These are phyloP conservation scores for Elephas maximus DNA, from an alignment of 2,113 vertebrate genomes.

Conservation along the genomic window DNA sequence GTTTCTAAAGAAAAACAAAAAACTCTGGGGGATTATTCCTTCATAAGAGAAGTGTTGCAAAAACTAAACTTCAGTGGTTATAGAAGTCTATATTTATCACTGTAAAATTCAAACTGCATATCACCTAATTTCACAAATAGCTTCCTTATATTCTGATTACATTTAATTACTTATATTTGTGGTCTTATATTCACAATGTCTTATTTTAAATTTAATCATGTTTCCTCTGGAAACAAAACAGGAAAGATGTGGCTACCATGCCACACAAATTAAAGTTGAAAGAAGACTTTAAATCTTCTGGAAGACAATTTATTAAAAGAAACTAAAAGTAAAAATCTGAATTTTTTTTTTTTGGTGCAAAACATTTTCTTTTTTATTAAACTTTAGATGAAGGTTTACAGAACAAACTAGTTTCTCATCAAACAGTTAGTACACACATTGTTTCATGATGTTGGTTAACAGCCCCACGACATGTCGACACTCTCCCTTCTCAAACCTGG, in stretches of 20 bases:
- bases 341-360: not conserved
- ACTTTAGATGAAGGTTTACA: too few species aligned
- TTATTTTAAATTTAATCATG: conserved; percentile 54
- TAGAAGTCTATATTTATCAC: not conserved
- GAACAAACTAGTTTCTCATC: too few species aligned
- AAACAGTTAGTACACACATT: too few species aligned
- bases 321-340: conserved; percentile 42
- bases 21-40: conserved; percentile 8
- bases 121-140: not conserved
- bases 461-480: too few species aligned
- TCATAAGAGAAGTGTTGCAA: not conserved
- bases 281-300: conserved; percentile 31
- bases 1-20: conserved; percentile 44
- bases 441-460: too few species aligned
- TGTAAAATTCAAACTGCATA: conserved; percentile 35
- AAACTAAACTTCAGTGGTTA: not conserved
- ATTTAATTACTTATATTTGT: conserved; percentile 39
- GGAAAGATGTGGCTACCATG: not conserved
- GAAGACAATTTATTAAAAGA: conserved; percentile 47
- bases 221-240: conserved; percentile 23
- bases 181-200: conserved; percentile 18
- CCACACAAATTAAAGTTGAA: conserved; percentile 28
- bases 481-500: too few species aligned
- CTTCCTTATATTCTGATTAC: not conserved
- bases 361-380: too few species aligned